A percentile compares a stretch with the other conserved stretches of the same genome.
Evolutionary conservation across 2,797 vertebrate species (phyloP).

Genomic region (Liasis olivaceus): DNA sequence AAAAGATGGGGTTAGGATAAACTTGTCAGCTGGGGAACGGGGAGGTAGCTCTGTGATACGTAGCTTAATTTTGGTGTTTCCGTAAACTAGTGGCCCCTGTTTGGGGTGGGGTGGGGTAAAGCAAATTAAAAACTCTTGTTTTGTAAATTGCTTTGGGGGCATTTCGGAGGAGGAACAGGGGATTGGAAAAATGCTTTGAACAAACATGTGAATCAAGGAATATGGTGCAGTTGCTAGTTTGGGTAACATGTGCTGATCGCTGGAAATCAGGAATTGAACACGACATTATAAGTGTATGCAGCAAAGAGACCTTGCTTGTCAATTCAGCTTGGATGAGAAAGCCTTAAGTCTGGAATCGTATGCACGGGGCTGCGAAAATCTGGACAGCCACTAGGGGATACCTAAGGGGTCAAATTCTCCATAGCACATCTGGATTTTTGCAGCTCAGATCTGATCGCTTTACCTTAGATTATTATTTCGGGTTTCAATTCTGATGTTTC

Average conservation of each 20-base stretch:
- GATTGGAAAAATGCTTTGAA: background rate
- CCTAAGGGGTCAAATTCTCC: background rate
- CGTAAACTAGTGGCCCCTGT: no score
- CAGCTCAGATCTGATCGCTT: background rate
- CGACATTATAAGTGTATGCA: background rate
- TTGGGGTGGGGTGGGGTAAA: background rate
- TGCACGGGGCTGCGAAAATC: background rate
- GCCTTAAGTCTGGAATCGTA: background rate
- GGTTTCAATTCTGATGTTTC: background rate
- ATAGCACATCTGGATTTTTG: background rate
- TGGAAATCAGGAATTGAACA: background rate
- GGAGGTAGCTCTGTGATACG: background rate
- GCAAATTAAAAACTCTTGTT: background rate
- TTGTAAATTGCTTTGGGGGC: background rate
- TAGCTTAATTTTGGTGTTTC: background rate
- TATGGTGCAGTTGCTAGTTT: background rate
- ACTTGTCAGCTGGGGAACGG: no score
- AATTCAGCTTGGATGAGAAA: background rate
- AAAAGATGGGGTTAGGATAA: background rate
- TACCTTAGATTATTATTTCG: background rate
- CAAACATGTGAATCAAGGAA: background rate
- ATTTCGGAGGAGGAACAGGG: background rate
- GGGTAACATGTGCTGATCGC: background rate
- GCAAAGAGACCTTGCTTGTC: background rate
- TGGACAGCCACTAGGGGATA: background rate